A percentile compares a stretch with the other conserved stretches of the same genome.
phyloP scores from a whole-genome alignment of 2,888 invertebrate genomes.

The Leucoptera coffeella region DNA sequence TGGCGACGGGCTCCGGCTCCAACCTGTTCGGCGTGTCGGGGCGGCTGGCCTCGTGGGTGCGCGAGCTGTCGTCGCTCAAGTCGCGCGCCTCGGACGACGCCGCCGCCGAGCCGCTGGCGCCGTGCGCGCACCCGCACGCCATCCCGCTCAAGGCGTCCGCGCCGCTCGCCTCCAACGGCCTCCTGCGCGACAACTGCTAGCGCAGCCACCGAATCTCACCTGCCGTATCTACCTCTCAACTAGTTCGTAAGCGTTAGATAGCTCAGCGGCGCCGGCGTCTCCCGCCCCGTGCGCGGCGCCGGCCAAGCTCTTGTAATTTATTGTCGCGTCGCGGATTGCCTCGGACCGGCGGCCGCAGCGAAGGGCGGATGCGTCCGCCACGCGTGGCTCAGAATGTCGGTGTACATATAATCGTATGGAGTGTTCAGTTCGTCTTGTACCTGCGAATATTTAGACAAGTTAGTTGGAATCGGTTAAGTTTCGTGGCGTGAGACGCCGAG shows the following conservation, averaged over 20 bases:
- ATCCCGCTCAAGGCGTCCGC: constrained; percentile 15
- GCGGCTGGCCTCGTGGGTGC: constrained; percentile 44
- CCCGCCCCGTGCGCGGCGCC: constrained; percentile 9
- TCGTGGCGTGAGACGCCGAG: constrained; percentile 10
- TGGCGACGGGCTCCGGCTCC: constrained; percentile 39
- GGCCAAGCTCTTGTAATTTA: constrained; percentile 5
- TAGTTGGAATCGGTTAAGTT: too few species aligned
- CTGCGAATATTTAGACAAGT: too few species aligned
- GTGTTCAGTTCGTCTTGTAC: too few species aligned
- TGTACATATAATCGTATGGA: too few species aligned
- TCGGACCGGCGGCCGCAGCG: too few species aligned
- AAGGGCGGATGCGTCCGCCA: too few species aligned
- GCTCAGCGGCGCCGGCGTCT: constrained; percentile 9
- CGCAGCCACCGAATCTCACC: constrained; percentile 6
- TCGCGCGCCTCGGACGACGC: constrained; percentile 6
- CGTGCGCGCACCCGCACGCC: constrained; percentile 17
- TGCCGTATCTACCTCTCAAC: constrained; percentile 13
- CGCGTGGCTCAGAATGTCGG: too few species aligned
- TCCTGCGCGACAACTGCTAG: constrained; percentile 12
- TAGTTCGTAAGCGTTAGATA: constrained; percentile 36
- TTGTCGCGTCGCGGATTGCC: not conserved
- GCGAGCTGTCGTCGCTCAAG: constrained; percentile 39
- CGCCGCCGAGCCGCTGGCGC: constrained; percentile 19
- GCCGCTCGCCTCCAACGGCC: constrained; percentile 10
- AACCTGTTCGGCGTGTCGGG: constrained; percentile 48